Evolutionary conservation across 1,140 invertebrate genomes (phyloP).

Genomic region (Calliphora vicina): DNA sequence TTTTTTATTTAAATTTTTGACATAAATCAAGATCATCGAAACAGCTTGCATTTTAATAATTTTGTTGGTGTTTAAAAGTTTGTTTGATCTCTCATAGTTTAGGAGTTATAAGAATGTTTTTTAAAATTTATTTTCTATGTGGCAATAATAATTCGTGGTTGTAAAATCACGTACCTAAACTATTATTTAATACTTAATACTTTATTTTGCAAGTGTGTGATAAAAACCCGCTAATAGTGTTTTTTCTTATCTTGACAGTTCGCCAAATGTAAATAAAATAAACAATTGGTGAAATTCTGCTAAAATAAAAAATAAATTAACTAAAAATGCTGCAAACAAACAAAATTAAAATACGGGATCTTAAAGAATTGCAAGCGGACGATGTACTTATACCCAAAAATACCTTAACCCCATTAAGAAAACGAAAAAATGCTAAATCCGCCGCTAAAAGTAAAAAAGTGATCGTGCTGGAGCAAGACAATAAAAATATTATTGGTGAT

Average conservation of each 20-base stretch:
- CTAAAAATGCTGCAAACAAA: not conserved
- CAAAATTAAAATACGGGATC: not conserved
- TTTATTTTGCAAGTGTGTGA: not conserved
- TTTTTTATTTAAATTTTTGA: no score
- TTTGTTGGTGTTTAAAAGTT: no score
- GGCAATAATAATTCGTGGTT: no score
- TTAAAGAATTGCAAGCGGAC: not conserved
- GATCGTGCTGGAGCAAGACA: not conserved
- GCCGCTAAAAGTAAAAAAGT: slow-evolving; percentile 16
- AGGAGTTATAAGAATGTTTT: no score
- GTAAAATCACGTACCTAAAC: no score
- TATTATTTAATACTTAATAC: no score
- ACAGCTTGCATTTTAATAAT: no score
- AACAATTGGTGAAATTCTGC: not conserved
- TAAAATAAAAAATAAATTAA: not conserved
- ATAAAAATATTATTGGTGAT: not conserved
- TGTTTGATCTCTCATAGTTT: no score
- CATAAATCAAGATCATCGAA: no score
- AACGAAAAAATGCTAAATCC: not conserved
- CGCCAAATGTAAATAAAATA: not conserved
- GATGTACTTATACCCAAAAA: not conserved
- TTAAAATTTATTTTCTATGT: no score
- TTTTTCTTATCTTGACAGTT: not conserved
- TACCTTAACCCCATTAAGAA: not conserved
- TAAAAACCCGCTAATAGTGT: not conserved